phyloP scores from a whole-genome alignment of 2,113 vertebrate species.

The Apistogramma diplotaenia region DNA sequence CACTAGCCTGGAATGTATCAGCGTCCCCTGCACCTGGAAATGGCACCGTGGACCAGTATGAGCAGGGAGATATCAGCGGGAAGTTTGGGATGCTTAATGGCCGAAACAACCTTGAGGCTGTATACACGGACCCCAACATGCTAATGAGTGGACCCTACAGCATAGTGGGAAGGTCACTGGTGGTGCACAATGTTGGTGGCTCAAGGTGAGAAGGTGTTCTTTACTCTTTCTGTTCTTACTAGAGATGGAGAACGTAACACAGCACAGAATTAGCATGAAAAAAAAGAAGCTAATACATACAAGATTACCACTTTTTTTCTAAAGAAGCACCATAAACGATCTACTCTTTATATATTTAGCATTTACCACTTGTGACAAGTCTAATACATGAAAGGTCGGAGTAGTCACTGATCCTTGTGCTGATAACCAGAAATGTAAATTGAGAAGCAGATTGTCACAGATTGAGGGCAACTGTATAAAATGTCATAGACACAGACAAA shows the following conservation, averaged over 20 bases:
- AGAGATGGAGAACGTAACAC: neutral
- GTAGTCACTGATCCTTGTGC: neutral
- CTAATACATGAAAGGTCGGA: neutral
- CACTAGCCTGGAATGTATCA: constrained; percentile 60
- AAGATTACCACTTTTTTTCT: neutral
- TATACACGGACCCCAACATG: constrained; percentile 69
- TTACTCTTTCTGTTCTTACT: neutral
- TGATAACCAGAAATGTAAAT: neutral
- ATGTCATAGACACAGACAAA: neutral
- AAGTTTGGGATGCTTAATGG: constrained; percentile 74
- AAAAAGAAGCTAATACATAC: neutral
- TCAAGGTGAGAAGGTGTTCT: constrained; percentile 70
- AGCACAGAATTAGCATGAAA: neutral
- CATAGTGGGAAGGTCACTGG: constrained; percentile 76
- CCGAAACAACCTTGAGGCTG: constrained; percentile 17
- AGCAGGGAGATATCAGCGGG: constrained; percentile 80
- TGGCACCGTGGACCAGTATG: constrained; percentile 81
- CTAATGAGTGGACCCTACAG: constrained; percentile 75
- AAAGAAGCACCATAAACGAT: neutral
- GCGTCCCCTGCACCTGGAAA: constrained; percentile 63
- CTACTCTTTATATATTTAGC: neutral
- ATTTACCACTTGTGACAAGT: neutral
- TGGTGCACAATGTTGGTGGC: constrained; percentile 74
- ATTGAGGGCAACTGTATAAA: neutral
- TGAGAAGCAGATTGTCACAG: neutral